Percentiles rank a stretch among this genome's conserved stretches.
These are phyloP conservation scores for Diceros bicornis DNA, from an alignment of 2,797 vertebrate species.

Conservation along the genomic window DNA sequence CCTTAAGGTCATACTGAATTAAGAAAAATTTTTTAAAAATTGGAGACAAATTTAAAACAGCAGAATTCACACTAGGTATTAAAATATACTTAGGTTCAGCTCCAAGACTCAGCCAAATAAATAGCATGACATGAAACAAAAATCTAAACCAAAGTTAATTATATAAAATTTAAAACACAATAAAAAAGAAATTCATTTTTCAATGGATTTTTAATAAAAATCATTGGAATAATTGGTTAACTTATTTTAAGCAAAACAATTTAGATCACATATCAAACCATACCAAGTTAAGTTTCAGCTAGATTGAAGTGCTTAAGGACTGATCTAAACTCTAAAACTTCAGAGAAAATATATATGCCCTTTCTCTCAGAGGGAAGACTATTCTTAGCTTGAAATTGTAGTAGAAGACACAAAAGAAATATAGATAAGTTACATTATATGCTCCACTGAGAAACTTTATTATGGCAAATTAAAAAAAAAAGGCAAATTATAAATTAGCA, in stretches of 20 bases:
- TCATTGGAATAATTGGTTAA: background rate
- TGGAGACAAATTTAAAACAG: background rate
- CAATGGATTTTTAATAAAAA: background rate
- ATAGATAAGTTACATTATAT: background rate
- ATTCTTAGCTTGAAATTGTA: background rate
- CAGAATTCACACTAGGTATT: background rate
- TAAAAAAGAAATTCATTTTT: background rate
- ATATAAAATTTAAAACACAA: background rate
- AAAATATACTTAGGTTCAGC: background rate
- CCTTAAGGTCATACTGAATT: conserved; percentile 1
- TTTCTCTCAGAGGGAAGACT: background rate
- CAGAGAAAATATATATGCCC: background rate
- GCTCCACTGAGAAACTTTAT: background rate
- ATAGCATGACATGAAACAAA: conserved; percentile 3
- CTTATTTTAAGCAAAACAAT: conserved; percentile 32
- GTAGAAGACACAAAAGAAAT: background rate
- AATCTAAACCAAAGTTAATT: background rate
- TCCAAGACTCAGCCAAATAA: background rate
- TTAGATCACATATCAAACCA: background rate
- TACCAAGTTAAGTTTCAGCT: conserved; percentile 21
- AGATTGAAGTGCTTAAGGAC: background rate
- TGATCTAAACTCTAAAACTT: background rate
- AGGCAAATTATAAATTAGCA: background rate
- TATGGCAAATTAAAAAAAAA: background rate
- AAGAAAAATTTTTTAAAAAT: background rate